phyloP scores from a whole-genome alignment of 2,113 vertebrate species.

The Octodon degus region DNA sequence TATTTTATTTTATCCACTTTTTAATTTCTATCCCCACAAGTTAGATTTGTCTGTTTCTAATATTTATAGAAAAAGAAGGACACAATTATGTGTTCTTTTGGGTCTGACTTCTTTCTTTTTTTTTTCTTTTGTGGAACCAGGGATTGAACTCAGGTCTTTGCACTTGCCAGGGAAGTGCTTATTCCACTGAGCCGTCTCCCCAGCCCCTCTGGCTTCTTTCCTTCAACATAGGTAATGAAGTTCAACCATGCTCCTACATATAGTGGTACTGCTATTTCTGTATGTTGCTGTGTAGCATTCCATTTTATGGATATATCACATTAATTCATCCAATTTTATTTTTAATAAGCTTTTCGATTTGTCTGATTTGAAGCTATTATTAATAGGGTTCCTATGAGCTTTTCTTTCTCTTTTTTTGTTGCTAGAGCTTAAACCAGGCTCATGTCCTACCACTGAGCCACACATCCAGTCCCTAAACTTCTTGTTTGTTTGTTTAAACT shows the following conservation, averaged over 20 bases:
- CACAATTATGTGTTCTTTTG: neutral
- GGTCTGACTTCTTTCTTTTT: neutral
- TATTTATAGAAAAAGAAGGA: neutral
- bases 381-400: neutral
- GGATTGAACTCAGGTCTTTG: too few relatives aligned
- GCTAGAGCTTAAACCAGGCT: neutral
- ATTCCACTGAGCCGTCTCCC: too few relatives aligned
- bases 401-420: neutral
- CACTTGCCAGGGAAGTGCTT: too few relatives aligned
- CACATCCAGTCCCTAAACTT: neutral
- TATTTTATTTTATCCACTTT: neutral
- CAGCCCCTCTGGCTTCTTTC: neutral
- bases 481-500: neutral
- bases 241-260: neutral
- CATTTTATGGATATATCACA: neutral
- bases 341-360: neutral
- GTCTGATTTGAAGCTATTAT: neutral
- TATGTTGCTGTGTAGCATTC: neutral
- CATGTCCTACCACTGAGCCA: neutral
- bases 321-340: neutral
- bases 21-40: neutral
- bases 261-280: neutral
- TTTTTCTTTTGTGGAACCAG: too few relatives aligned
- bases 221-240: neutral
- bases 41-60: neutral